These are phyloP conservation scores for Haemorhous mexicanus DNA, from an alignment of 2,113 vertebrate species.

Conservation along the genomic window DNA sequence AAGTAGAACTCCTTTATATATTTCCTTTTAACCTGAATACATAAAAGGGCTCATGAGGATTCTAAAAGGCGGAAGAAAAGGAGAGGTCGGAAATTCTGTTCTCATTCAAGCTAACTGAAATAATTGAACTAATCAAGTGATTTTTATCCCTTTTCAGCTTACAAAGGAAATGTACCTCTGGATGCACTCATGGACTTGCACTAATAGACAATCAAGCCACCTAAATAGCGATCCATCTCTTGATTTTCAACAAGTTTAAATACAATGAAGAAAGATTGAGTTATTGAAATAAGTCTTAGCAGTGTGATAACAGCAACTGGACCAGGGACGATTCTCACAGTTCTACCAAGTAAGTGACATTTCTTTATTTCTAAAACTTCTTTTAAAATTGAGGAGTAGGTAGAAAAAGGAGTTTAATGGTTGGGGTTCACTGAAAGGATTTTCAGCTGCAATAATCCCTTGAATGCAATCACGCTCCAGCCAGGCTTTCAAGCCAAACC, in stretches of 20 bases:
- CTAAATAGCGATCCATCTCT: background rate
- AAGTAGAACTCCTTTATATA: background rate
- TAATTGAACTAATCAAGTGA: background rate
- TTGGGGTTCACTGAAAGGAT: background rate
- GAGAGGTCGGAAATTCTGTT: background rate
- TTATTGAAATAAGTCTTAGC: background rate
- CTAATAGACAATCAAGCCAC: background rate
- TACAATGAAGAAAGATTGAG: background rate
- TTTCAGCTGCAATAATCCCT: background rate
- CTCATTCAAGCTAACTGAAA: background rate
- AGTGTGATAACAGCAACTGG: background rate
- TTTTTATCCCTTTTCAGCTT: background rate
- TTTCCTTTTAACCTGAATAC: background rate
- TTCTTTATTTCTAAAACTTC: no score
- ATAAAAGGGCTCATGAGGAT: accelerated
- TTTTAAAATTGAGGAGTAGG: no score
- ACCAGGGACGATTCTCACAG: background rate
- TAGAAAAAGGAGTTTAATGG: background rate
- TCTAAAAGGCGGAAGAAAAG: background rate
- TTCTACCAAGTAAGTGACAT: conserved; percentile 21
- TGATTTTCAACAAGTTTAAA: background rate
- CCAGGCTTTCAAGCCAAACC: background rate
- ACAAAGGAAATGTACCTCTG: background rate
- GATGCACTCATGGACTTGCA: background rate
- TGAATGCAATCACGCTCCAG: background rate